A percentile compares a stretch with the other conserved stretches of the same genome.
phyloP scores from a whole-genome alignment of 2,113 vertebrate species.

The Empidonax traillii region DNA sequence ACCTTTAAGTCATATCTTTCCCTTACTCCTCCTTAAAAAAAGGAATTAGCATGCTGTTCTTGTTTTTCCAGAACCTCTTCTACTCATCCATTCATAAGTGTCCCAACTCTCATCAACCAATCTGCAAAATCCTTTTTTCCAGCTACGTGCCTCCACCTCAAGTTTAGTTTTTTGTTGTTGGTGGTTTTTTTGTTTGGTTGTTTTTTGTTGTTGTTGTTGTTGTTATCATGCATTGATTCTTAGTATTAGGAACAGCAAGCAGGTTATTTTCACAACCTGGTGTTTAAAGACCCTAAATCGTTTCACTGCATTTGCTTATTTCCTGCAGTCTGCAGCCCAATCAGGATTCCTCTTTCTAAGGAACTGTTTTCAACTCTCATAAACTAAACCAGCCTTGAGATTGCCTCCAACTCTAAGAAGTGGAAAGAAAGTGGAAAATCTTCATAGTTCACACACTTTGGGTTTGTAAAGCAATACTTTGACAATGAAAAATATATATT shows the following conservation, averaged over 20 bases:
- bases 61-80: neutral
- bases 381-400: neutral
- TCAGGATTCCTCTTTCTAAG: neutral
- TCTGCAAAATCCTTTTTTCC: neutral
- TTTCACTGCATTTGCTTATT: neutral
- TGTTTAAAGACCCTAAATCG: neutral
- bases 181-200: neutral
- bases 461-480: neutral
- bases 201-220: neutral
- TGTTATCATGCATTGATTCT: neutral
- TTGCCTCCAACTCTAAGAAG: neutral
- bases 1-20: neutral
- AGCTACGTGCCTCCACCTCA: neutral
- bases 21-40: neutral
- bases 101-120: neutral
- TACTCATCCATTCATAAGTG: neutral
- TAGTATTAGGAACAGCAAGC: neutral
- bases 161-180: neutral
- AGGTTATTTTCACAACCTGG: neutral
- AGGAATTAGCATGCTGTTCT: neutral
- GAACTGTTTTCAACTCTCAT: neutral
- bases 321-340: neutral
- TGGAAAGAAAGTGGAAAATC: neutral
- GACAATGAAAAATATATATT: neutral
- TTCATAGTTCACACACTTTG: neutral